phyloP scores from a whole-genome alignment of 2,797 vertebrate genomes.

The Peromyscus attwateri region DNA sequence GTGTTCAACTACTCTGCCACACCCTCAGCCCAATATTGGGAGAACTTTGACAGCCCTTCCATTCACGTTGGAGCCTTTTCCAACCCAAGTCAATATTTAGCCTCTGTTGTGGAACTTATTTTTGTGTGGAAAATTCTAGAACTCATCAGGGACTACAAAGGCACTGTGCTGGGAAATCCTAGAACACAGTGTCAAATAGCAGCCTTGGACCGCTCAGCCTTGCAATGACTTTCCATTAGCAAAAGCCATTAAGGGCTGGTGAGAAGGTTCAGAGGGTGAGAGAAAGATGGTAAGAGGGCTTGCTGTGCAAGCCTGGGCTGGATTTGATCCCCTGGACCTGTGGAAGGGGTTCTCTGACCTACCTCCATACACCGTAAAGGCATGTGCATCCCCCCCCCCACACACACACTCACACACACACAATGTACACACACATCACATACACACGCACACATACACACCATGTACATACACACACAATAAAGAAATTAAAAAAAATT shows the following conservation, averaged over 20 bases:
- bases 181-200: neutral
- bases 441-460: neutral
- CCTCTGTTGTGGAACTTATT: neutral
- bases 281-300: neutral
- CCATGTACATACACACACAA: neutral
- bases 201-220: neutral
- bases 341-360: neutral
- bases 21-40: neutral
- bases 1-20: neutral
- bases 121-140: neutral
- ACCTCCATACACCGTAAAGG: neutral
- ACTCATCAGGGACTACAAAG: neutral
- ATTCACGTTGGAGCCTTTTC: neutral
- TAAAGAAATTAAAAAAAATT: neutral
- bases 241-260: neutral
- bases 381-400: neutral
- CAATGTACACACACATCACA: neutral
- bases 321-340: neutral
- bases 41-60: constrained; percentile 4
- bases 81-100: neutral
- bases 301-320: neutral
- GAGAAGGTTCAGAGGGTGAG: neutral
- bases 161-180: neutral
- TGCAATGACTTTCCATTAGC: neutral
- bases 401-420: neutral